A percentile compares a stretch with the other conserved stretches of the same genome.
phyloP scores from a whole-genome alignment of 2,888 invertebrate species.

The Ochropleura leucogaster region DNA sequence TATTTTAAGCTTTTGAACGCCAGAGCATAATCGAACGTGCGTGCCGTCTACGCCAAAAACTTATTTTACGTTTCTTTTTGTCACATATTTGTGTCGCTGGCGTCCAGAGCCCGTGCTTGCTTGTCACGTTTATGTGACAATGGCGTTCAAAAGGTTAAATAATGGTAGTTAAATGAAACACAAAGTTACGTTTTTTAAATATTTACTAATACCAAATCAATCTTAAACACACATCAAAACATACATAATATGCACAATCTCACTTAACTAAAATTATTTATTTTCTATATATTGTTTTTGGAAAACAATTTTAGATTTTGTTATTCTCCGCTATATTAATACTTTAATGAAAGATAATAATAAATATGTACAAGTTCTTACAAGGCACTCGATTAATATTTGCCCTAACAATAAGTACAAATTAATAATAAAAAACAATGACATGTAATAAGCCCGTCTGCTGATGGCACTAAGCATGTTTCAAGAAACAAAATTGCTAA shows the following conservation, averaged over 20 bases:
- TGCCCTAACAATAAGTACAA: constrained; percentile 88
- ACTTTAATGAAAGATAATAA: constrained; percentile 84
- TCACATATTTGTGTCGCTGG: too few species aligned
- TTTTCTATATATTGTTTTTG: constrained; percentile 86
- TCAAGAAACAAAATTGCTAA: constrained; percentile 77
- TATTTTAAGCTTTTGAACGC: too few species aligned
- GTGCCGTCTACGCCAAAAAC: too few species aligned
- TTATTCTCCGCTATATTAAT: constrained; percentile 82
- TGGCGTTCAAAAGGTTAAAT: too few species aligned
- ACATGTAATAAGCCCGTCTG: constrained; percentile 82
- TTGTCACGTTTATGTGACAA: too few species aligned
- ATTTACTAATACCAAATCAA: constrained; percentile 90
- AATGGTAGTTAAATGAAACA: constrained; percentile 63
- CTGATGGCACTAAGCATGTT: constrained; percentile 88
- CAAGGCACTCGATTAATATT: constrained; percentile 86
- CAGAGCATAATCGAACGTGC: too few species aligned
- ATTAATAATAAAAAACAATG: constrained; percentile 83
- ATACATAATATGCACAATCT: constrained; percentile 91
- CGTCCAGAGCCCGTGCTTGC: too few species aligned
- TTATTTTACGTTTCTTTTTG: too few species aligned
- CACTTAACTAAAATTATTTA: constrained; percentile 86
- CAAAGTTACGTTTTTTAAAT: constrained; percentile 82
- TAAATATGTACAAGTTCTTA: constrained; percentile 88
- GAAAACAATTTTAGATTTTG: constrained; percentile 87
- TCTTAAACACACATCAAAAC: constrained; percentile 90